A percentile compares a stretch with the other conserved stretches of the same genome.
Evolutionary conservation across 1,140 invertebrate species (phyloP).

Genomic region (Ceratina japonica): DNA sequence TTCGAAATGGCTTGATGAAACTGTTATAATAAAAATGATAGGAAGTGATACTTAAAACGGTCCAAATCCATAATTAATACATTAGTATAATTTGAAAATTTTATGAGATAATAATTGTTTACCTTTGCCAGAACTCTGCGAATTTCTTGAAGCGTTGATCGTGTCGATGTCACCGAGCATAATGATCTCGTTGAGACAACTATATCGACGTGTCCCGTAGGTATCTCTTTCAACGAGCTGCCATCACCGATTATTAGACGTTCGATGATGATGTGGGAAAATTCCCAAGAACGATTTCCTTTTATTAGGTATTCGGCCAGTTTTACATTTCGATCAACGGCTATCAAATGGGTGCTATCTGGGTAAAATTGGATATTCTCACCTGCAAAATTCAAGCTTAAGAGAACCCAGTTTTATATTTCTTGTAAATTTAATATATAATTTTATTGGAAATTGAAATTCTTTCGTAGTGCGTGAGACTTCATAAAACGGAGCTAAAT

Average conservation of each 20-base stretch:
- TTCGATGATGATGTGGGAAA: conserved; percentile 71
- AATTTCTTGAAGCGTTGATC: conserved; percentile 69
- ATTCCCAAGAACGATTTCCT: conserved; percentile 67
- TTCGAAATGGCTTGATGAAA: no score
- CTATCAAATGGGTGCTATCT: conserved; percentile 67
- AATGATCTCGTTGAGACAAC: conserved; percentile 74
- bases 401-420: no score
- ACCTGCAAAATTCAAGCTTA: conserved; percentile 59
- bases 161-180: conserved; percentile 68
- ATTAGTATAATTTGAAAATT: not conserved
- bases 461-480: no score
- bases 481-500: no score
- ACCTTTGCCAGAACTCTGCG: conserved; percentile 70
- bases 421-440: no score
- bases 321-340: conserved; percentile 72
- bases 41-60: no score
- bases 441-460: no score
- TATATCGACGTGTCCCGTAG: conserved; percentile 65
- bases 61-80: no score
- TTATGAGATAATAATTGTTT: conserved; percentile 38
- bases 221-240: conserved; percentile 65
- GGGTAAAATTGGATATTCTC: conserved; percentile 75
- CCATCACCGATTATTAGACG: conserved; percentile 71
- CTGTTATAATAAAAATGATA: no score
- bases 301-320: conserved; percentile 69